Evolutionary conservation across 1,140 invertebrate genomes (phyloP).

Genomic region (Eubasilissa regina): DNA sequence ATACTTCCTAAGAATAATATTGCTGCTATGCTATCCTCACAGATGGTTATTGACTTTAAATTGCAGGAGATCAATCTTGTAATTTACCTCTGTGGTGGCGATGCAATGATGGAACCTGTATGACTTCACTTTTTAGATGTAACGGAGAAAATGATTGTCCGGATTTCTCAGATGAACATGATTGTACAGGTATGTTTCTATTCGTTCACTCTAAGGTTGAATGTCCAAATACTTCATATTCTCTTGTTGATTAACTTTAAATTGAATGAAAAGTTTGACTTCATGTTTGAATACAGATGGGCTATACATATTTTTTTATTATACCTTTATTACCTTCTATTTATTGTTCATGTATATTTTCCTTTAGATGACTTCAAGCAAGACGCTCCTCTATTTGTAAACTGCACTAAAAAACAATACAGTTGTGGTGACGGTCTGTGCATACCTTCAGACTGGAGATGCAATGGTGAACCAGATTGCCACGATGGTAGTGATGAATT

Average conservation of each 20-base stretch:
- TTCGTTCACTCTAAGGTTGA: too few species aligned
- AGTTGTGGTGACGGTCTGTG: conserved; percentile 73
- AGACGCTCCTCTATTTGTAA: conserved; percentile 12
- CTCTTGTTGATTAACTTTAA: too few species aligned
- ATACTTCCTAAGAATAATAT: too few species aligned
- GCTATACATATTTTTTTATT: too few species aligned
- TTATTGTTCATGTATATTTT: neutral
- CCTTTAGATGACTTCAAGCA: conserved; percentile 23
- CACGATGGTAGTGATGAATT: conserved; percentile 69
- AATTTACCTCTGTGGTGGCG: conserved; percentile 21
- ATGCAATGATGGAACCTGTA: conserved; percentile 52
- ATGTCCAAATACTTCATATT: too few species aligned
- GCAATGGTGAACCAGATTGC: conserved; percentile 83
- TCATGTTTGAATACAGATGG: too few species aligned
- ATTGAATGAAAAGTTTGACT: too few species aligned
- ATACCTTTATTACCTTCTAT: too few species aligned
- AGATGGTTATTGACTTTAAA: too few species aligned
- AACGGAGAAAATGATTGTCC: conserved; percentile 73
- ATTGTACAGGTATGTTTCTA: conserved; percentile 40
- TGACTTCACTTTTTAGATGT: conserved; percentile 64
- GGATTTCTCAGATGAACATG: conserved; percentile 77
- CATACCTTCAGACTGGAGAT: conserved; percentile 79
- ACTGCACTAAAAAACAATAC: conserved; percentile 61
- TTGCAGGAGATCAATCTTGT: conserved; percentile 29
- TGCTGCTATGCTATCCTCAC: too few species aligned